These are phyloP conservation scores for Lepidostoma basale DNA, from an alignment of 1,140 invertebrate species.

Conservation along the genomic window DNA sequence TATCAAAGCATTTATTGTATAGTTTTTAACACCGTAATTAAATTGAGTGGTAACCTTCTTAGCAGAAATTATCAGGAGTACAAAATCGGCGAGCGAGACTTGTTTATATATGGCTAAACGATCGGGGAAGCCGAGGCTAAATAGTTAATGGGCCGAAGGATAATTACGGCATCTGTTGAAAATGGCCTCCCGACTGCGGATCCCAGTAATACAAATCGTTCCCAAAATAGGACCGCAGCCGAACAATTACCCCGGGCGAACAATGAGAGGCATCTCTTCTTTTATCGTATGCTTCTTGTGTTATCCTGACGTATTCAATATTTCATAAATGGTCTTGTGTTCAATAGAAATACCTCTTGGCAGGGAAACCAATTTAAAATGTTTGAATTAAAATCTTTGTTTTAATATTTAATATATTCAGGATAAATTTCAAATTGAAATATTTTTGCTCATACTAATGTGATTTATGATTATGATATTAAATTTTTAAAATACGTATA, in stretches of 20 bases:
- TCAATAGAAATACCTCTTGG: background rate
- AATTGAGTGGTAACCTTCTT: slow-evolving; percentile 1
- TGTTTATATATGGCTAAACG: slow-evolving; percentile 33
- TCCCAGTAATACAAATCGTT: slow-evolving; percentile 43
- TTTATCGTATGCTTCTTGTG: slow-evolving; percentile 38
- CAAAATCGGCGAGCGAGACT: slow-evolving; percentile 34
- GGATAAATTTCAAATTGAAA: background rate
- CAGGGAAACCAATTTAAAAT: background rate
- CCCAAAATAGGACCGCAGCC: slow-evolving; percentile 40
- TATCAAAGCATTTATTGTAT: too few relatives aligned
- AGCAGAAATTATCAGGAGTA: slow-evolving; percentile 21
- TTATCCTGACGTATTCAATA: slow-evolving; percentile 40
- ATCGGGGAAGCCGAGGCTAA: slow-evolving; percentile 32
- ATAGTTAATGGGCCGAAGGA: slow-evolving; percentile 44
- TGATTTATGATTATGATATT: too few relatives aligned
- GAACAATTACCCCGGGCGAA: slow-evolving; percentile 38
- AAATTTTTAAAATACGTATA: too few relatives aligned
- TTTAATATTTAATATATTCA: background rate
- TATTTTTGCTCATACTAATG: too few relatives aligned
- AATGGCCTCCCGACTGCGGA: slow-evolving; percentile 39
- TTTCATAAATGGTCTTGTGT: slow-evolving; percentile 32
- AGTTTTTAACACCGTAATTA: slow-evolving; percentile 13
- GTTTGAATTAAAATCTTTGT: background rate
- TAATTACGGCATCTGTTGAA: slow-evolving; percentile 42
- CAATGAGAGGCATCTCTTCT: slow-evolving; percentile 43